Conservation (phyloP, 2,797 vertebrate genomes). For the Loriculus beryllinus region DNA sequence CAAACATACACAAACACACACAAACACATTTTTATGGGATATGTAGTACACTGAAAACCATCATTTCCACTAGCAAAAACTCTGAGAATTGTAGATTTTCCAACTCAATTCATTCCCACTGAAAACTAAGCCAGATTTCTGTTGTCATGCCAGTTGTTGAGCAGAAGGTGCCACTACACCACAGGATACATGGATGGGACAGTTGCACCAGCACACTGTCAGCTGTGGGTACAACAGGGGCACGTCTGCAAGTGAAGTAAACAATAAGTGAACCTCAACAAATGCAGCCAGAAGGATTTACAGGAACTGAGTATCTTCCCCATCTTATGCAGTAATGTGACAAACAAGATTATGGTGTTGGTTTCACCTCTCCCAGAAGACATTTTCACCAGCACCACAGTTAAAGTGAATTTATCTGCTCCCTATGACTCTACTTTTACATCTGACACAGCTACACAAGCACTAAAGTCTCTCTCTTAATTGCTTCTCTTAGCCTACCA, state of each 20-base stretch:
- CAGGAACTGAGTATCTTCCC: background rate
- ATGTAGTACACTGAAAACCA: background rate
- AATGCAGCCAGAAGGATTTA: background rate
- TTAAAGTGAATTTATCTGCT: background rate
- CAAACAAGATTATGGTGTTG: rapidly evolving
- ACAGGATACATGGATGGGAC: rapidly evolving
- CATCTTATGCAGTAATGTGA: rapidly evolving
- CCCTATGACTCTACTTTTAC: background rate
- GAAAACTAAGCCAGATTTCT: background rate
- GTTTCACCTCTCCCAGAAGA: background rate
- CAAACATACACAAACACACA: background rate
- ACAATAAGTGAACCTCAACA: background rate
- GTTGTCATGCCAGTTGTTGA: rapidly evolving
- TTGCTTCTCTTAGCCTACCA: background rate
- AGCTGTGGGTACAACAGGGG: background rate
- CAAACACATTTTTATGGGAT: background rate
- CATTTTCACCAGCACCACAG: rapidly evolving
- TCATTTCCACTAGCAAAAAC: background rate
- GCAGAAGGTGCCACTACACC: rapidly evolving
- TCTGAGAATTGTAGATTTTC: background rate
- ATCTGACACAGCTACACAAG: background rate
- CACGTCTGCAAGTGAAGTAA: rapidly evolving
- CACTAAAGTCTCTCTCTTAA: background rate
- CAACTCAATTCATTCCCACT: background rate
- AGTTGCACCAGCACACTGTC: rapidly evolving